A percentile compares a stretch with the other conserved stretches of the same genome.
Evolutionary conservation across 2,888 invertebrate species (phyloP).

Genomic region (Emmelina monodactyla): DNA sequence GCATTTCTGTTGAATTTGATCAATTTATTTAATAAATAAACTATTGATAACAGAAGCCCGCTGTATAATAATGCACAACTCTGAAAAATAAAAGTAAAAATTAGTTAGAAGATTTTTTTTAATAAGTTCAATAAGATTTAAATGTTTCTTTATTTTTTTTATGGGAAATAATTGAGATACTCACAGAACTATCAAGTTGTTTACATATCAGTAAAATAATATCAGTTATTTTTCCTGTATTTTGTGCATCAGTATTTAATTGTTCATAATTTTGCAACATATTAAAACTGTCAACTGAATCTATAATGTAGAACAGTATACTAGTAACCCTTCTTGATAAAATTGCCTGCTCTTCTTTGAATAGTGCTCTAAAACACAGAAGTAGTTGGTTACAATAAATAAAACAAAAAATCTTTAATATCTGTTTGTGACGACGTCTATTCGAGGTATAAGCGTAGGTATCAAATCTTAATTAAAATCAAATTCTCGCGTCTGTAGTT

Average conservation of each 20-base stretch:
- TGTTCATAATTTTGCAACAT: conserved; percentile 19
- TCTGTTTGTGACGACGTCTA: too few relatives aligned
- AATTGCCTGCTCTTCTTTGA: conserved; percentile 46
- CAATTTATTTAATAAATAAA: conserved; percentile 16
- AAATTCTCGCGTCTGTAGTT: too few relatives aligned
- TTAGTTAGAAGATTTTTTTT: neutral
- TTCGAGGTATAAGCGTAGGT: too few relatives aligned
- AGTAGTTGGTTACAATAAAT: too few relatives aligned
- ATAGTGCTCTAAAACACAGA: conserved; percentile 31
- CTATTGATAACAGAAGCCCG: conserved; percentile 31
- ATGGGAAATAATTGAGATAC: conserved; percentile 18
- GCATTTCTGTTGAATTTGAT: conserved; percentile 5
- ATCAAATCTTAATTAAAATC: too few relatives aligned
- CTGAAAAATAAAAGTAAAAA: conserved; percentile 27
- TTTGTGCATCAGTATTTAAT: conserved; percentile 2
- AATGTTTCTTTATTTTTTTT: too few relatives aligned
- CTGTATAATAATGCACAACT: conserved; percentile 38
- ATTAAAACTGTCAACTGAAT: conserved; percentile 18
- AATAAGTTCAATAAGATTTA: conserved; percentile 1
- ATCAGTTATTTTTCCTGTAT: conserved; percentile 18
- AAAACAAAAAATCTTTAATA: too few relatives aligned
- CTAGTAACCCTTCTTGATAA: conserved; percentile 30
- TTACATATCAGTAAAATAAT: conserved; percentile 29
- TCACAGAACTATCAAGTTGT: conserved; percentile 36
- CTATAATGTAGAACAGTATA: conserved; percentile 23